Conservation (phyloP, 2,113 vertebrate genomes). For the Solea solea region DNA sequence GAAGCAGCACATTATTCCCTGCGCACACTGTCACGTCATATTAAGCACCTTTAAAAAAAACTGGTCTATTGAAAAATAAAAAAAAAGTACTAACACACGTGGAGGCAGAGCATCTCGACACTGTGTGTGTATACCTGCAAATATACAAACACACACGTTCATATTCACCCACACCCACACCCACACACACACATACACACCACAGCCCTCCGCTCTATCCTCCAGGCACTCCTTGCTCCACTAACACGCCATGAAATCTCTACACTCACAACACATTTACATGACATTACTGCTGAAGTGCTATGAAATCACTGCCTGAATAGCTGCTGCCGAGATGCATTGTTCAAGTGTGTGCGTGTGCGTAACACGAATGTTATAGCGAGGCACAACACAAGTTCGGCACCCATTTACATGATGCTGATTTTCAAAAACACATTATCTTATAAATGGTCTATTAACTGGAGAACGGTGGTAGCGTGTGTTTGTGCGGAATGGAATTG, state of each 20-base stretch:
- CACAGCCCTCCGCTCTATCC: conserved; percentile 11
- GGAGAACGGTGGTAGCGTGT: conserved; percentile 1
- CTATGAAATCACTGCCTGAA: conserved; percentile 49
- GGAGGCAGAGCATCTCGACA: conserved; percentile 19
- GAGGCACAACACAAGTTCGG: conserved; percentile 18
- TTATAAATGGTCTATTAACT: conserved; percentile 21
- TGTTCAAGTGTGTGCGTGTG: conserved; percentile 11
- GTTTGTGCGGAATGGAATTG: neutral
- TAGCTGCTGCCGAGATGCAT: conserved; percentile 32
- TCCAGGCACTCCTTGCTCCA: conserved; percentile 34
- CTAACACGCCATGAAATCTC: conserved; percentile 60
- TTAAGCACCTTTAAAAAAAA: neutral
- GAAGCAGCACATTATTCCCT: conserved; percentile 2
- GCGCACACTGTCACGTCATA: conserved; percentile 8
- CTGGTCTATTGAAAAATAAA: conserved; percentile 23
- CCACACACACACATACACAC: neutral
- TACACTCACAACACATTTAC: conserved; percentile 62
- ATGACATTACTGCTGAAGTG: conserved; percentile 59
- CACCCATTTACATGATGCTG: conserved; percentile 11
- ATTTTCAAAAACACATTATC: conserved; percentile 22
- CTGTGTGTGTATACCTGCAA: neutral
- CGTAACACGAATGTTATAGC: neutral
- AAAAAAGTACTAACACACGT: conserved; percentile 31
- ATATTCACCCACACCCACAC: neutral
- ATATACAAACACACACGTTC: conserved; percentile 5